These are phyloP conservation scores for Synchiropus splendidus DNA, from an alignment of 2,113 vertebrate genomes.

Conservation along the genomic window DNA sequence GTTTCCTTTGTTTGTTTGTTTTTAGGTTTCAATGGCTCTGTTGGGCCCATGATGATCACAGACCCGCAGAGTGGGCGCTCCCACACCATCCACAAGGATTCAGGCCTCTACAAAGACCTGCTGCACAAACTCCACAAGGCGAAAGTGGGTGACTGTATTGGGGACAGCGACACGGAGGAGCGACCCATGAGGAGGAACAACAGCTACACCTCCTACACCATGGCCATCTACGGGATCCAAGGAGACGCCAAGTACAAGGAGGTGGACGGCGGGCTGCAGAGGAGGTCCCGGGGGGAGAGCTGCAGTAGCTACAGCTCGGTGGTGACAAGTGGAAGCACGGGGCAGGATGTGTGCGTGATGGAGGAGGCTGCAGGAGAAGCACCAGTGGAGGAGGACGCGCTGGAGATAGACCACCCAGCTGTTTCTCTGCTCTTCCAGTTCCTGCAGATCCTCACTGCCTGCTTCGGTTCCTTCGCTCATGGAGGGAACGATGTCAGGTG, in stretches of 20 bases:
- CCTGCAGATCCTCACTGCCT: constrained; percentile 91
- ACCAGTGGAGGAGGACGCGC: constrained; percentile 76
- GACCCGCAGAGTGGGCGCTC: constrained; percentile 78
- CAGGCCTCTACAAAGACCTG: constrained; percentile 90
- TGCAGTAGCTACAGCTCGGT: constrained; percentile 88
- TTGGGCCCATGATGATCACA: constrained; percentile 73
- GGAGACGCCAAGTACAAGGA: constrained; percentile 73
- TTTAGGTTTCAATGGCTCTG: constrained; percentile 62
- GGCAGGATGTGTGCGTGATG: constrained; percentile 26
- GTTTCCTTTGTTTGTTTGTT: constrained; percentile 1
- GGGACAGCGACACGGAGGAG: constrained; percentile 78
- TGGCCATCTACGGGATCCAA: constrained; percentile 93
- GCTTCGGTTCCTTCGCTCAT: constrained; percentile 93
- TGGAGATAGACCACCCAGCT: constrained; percentile 82
- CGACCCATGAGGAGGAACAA: constrained; percentile 87
- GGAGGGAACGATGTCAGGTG: constrained; percentile 98
- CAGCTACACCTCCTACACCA: constrained; percentile 96
- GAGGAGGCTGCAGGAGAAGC: constrained; percentile 42
- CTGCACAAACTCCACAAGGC: constrained; percentile 89
- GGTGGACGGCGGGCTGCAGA: constrained; percentile 61
- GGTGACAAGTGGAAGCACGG: constrained; percentile 56
- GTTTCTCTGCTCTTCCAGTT: constrained; percentile 90
- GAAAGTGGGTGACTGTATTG: constrained; percentile 91
- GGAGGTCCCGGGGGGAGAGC: constrained; percentile 81
- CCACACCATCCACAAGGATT: constrained; percentile 91